These are phyloP conservation scores for Lymantria monacha DNA, from an alignment of 2,888 invertebrate genomes.

Conservation along the genomic window DNA sequence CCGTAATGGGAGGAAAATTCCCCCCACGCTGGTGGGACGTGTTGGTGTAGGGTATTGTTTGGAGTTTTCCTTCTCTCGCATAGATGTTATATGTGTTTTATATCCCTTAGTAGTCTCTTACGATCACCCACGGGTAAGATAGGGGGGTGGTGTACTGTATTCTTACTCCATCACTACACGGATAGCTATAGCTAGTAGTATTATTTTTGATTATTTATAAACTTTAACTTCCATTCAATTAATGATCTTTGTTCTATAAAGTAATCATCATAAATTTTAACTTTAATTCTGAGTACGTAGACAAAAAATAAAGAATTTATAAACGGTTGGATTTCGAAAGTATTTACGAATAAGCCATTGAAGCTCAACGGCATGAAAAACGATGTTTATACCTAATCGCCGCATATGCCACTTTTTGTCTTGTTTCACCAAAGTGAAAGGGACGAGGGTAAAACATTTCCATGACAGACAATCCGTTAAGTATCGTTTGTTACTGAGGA, in stretches of 20 bases:
- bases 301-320: not conserved
- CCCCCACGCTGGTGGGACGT: too few relatives aligned
- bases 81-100: too few relatives aligned
- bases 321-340: not conserved
- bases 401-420: constrained; percentile 6
- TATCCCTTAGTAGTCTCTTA: too few relatives aligned
- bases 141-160: too few relatives aligned
- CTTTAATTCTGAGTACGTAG: not conserved
- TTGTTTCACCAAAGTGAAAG: not conserved
- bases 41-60: too few relatives aligned
- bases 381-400: constrained; percentile 1
- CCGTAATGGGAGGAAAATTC: too few relatives aligned
- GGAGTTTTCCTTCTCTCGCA: too few relatives aligned
- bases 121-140: too few relatives aligned
- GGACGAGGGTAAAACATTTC: constrained; percentile 8
- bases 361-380: constrained; percentile 2
- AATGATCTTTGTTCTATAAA: not conserved
- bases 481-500: constrained; percentile 1
- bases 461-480: constrained; percentile 5
- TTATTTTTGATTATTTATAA: too few relatives aligned
- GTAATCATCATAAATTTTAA: not conserved
- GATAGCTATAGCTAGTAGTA: too few relatives aligned
- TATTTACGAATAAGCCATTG: constrained; percentile 1
- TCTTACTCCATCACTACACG: too few relatives aligned
- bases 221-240: too few relatives aligned